Percentiles rank a stretch among this genome's conserved stretches.
These are phyloP conservation scores for Catagonus wagneri DNA, from an alignment of 2,113 vertebrate species.

Conservation along the genomic window DNA sequence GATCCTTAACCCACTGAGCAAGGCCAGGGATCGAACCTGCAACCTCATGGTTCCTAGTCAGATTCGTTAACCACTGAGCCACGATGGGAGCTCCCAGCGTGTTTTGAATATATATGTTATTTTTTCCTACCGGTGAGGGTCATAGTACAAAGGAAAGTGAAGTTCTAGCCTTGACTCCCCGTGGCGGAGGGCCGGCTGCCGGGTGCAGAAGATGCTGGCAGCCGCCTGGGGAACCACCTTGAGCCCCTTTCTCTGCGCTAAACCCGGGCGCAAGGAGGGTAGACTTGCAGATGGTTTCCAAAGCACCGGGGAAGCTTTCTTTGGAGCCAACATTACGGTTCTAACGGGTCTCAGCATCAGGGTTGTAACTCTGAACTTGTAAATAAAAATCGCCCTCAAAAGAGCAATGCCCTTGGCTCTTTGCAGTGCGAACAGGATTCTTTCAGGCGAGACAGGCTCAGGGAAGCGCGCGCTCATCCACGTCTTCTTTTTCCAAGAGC, in stretches of 20 bases:
- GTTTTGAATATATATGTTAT: too few relatives aligned
- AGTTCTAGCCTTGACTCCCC: background rate
- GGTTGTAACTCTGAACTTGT: background rate
- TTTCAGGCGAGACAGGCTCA: background rate
- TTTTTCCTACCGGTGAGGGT: too few relatives aligned
- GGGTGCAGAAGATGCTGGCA: background rate
- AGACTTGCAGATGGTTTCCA: background rate
- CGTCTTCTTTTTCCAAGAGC: background rate
- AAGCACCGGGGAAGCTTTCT: background rate
- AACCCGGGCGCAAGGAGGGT: background rate
- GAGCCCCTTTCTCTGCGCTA: background rate
- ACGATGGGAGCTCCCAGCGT: too few relatives aligned
- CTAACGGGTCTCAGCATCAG: rapidly evolving
- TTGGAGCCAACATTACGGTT: too few relatives aligned
- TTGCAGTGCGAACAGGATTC: rapidly evolving
- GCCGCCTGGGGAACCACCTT: background rate
- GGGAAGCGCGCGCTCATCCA: background rate
- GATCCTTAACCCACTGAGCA: too few relatives aligned
- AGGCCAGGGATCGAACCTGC: too few relatives aligned
- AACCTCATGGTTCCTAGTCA: too few relatives aligned
- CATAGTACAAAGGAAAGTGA: background rate
- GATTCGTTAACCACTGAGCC: too few relatives aligned
- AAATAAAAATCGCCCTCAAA: background rate
- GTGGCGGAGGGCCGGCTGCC: rapidly evolving
- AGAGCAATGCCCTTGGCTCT: background rate